These are phyloP conservation scores for Centruroides vittatus DNA, from an alignment of 1,140 invertebrate species.

Conservation along the genomic window DNA sequence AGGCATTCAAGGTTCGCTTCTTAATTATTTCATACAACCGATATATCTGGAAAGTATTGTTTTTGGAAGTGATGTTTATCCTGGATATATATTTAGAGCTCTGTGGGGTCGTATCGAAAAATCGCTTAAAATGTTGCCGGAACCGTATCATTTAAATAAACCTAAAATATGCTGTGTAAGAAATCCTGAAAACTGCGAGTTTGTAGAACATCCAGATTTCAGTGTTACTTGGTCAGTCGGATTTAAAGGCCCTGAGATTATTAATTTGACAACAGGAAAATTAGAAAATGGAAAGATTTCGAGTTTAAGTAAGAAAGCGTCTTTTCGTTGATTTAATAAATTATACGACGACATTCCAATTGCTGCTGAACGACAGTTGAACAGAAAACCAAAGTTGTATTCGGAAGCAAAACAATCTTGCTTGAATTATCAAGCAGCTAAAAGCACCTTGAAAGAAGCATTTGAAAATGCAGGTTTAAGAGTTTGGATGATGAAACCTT, in stretches of 20 bases:
- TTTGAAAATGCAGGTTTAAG: conserved; percentile 27
- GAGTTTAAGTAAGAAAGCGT: conserved; percentile 25
- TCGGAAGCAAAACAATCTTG: conserved; percentile 25
- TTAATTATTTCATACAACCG: conserved; percentile 30
- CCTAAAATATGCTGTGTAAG: no score
- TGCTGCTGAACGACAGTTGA: no score
- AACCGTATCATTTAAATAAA: no score
- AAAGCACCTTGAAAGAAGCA: conserved; percentile 24
- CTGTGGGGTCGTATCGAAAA: no score
- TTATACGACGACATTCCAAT: no score
- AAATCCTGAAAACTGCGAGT: conserved; percentile 15
- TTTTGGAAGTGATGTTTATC: conserved; percentile 18
- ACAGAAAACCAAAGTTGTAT: conserved; percentile 16
- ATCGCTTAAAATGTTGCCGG: no score
- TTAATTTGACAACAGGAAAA: conserved; percentile 27
- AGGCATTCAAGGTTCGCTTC: conserved; percentile 34
- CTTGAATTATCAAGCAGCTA: conserved; percentile 26
- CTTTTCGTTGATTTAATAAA: conserved; percentile 27
- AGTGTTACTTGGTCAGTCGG: conserved; percentile 33
- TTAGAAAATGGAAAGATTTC: no score
- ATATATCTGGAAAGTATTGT: conserved; percentile 32
- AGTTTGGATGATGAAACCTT: conserved; percentile 31
- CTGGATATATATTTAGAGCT: no score
- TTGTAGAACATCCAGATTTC: conserved; percentile 18
- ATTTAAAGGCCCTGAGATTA: conserved; percentile 28